Conservation (phyloP, 2,113 vertebrate species). For the Terrapene triunguis region DNA sequence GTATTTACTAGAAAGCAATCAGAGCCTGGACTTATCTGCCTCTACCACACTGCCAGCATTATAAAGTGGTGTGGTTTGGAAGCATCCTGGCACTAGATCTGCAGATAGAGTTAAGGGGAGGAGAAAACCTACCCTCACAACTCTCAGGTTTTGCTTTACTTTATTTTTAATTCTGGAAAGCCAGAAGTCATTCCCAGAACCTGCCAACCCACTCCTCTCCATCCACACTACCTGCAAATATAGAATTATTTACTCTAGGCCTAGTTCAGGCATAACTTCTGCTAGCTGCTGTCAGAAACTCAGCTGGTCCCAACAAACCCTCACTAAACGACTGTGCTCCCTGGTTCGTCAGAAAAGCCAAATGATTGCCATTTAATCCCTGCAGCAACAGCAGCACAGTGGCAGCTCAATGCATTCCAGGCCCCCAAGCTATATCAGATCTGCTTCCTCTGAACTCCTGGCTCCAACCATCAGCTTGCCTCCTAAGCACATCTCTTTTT, state of each 20-base stretch:
- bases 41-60: background rate
- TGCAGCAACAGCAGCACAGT: too few relatives aligned
- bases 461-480: too few relatives aligned
- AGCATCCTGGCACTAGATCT: accelerated
- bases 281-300: too few relatives aligned
- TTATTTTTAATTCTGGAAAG: background rate
- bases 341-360: too few relatives aligned
- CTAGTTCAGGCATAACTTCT: background rate
- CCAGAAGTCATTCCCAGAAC: background rate
- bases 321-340: too few relatives aligned
- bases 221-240: background rate
- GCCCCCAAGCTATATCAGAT: too few relatives aligned
- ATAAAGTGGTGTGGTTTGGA: background rate
- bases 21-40: background rate
- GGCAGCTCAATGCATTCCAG: too few relatives aligned
- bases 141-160: accelerated
- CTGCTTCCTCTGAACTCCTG: too few relatives aligned
- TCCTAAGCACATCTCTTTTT: too few relatives aligned
- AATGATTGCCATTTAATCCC: too few relatives aligned
- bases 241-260: background rate
- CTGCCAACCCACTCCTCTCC: background rate
- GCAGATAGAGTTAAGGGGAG: background rate
- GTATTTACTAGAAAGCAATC: background rate
- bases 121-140: background rate
- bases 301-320: too few relatives aligned